A percentile compares a stretch with the other conserved stretches of the same genome.
These are phyloP conservation scores for Brachystomella parvula DNA, from an alignment of 1,140 invertebrate genomes.

Conservation along the genomic window DNA sequence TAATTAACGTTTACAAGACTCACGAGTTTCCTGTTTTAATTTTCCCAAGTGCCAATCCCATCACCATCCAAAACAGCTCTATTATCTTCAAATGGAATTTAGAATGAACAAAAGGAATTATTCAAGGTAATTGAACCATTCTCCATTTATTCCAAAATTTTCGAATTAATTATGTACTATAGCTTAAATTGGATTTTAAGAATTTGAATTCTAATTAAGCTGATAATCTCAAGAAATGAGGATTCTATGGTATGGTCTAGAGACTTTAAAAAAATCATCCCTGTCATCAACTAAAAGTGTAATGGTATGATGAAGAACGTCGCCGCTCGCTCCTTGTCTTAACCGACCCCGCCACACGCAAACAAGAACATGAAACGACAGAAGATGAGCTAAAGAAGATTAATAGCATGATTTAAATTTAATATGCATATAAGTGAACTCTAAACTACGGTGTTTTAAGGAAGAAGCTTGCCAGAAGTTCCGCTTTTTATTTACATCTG, in stretches of 20 bases:
- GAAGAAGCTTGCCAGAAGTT: too few species aligned
- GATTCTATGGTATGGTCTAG: too few species aligned
- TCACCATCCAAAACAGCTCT: background rate
- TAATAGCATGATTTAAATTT: constrained; percentile 5
- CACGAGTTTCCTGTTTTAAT: background rate
- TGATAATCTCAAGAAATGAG: too few species aligned
- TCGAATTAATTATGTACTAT: too few species aligned
- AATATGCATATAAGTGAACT: background rate
- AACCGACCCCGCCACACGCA: background rate
- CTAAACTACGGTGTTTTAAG: background rate
- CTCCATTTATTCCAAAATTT: too few species aligned
- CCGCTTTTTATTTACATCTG: background rate
- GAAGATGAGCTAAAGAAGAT: background rate
- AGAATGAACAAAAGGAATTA: background rate
- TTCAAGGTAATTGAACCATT: background rate
- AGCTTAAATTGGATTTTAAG: too few species aligned
- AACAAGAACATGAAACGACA: background rate
- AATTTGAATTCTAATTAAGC: too few species aligned
- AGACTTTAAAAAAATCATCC: too few species aligned
- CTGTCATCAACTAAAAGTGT: too few species aligned
- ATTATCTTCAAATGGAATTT: background rate
- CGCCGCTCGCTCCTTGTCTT: background rate
- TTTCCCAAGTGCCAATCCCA: background rate
- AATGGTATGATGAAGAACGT: too few species aligned
- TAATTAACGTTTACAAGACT: constrained; percentile 2